Evolutionary conservation across 2,888 invertebrate genomes (phyloP), one percentile per base, ranked within the genome.

Genomic region (Gisinianus flammeolus): DNA sequence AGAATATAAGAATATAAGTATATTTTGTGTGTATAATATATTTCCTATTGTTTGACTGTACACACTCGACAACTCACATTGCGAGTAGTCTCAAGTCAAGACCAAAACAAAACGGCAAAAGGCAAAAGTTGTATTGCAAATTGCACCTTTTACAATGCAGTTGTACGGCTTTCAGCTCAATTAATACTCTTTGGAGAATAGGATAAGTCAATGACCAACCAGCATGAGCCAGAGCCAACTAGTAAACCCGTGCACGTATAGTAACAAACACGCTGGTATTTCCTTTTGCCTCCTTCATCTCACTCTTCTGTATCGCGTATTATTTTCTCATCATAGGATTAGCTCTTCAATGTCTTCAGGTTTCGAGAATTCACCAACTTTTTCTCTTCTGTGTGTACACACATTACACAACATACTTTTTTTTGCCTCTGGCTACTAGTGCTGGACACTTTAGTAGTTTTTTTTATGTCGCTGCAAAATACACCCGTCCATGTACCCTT

Each of bases 91-190:
- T n/a, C n/a, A n/a, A n/a, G n/a, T n/a, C n/a, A n/a, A n/a, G n/a
- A n/a, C n/a, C n/a, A n/a, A n/a, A n/a, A n/a, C n/a, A n/a, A 30
- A 28, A 30, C 28, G 8, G 66, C n/a, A 67, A 19, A 67, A 67
- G n/a, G 67, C 31, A 22, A 67, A 31, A 68, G n/a, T 26, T 26
- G 52, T 72, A 35, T 68, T 72, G 72, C 72, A 56, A 72, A 62
- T 72, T 72, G 58, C 62, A 72, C 72, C 72, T 72, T 44, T 30
- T 22, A 56, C 28, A 64, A 74, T 74, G 64, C 64, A 74, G 64
- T 74, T 74, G 74, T 67, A 74, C 52, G 74, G 74, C 74, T 66
- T 70, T 64, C 72, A 31, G 66, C 74, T 74, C 74, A 74, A 74
- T 74, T 74, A 74, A 67, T 74, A 74, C 54, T 67, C 35, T 26